A percentile compares a stretch with the other conserved stretches of the same genome.
phyloP scores from a whole-genome alignment of 2,888 invertebrate species.

The Aporophyla nigra region DNA sequence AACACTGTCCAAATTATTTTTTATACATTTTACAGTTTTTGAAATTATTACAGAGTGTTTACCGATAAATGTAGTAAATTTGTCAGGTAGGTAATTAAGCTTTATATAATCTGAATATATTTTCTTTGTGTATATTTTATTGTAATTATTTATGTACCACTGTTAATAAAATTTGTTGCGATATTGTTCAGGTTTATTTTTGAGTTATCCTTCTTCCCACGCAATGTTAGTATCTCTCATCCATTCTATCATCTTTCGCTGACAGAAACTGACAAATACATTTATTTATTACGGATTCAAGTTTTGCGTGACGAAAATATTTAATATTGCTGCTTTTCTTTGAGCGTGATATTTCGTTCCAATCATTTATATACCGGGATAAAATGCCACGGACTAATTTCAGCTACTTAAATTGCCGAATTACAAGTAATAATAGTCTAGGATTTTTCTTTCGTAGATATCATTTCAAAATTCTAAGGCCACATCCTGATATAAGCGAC shows the following conservation, averaged over 20 bases:
- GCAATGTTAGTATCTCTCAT: slow-evolving; percentile 34
- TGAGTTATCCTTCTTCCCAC: slow-evolving; percentile 49
- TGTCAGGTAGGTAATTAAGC: slow-evolving; percentile 77
- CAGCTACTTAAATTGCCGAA: neutral
- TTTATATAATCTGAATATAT: slow-evolving; percentile 75
- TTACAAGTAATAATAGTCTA: neutral
- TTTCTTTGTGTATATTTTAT: slow-evolving; percentile 85
- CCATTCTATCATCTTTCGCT: slow-evolving; percentile 26
- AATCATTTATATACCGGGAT: too few relatives aligned
- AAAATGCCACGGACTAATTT: slow-evolving; percentile 17
- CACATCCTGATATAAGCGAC: neutral
- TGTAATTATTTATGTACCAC: slow-evolving; percentile 85
- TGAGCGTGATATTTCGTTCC: neutral
- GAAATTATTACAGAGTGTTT: slow-evolving; percentile 68
- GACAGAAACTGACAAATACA: slow-evolving; percentile 25
- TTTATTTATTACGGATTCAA: slow-evolving; percentile 38
- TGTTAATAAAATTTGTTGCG: slow-evolving; percentile 86
- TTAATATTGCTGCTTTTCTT: slow-evolving; percentile 13
- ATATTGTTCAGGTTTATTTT: slow-evolving; percentile 66
- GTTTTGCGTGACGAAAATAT: slow-evolving; percentile 31
- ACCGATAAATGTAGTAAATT: slow-evolving; percentile 74
- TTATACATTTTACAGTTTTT: slow-evolving; percentile 62
- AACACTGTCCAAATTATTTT: slow-evolving; percentile 55
- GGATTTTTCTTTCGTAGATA: neutral
- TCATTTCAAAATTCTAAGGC: neutral